Evolutionary conservation across 1,140 invertebrate species (phyloP), one percentile per base, ranked within the genome.

Genomic region (Temnothorax nylanderi): DNA sequence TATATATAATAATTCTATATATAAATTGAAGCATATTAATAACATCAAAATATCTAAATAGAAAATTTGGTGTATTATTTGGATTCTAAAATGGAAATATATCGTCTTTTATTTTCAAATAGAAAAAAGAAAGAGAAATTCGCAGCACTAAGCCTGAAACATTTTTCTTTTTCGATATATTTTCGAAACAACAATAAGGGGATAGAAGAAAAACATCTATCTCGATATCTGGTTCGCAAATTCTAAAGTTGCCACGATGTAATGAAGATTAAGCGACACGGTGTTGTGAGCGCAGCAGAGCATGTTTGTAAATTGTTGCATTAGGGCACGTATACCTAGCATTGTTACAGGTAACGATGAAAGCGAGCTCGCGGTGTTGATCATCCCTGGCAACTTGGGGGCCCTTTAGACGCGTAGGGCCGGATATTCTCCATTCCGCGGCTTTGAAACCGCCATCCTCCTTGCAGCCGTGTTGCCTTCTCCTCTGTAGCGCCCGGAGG

Each of bases 251-350:
- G 65, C 41, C 41, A 60, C 34, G 26, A 60, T 74, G 44, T 84
- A 62, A 84, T 75, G 54, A 84, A 75, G 54, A 84, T 84, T 75
- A 84, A 84, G 26, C 56, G 34, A 60, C n/a, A 49, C 37, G 51
- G 41, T 37, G 26, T n/a, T 13, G 26, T n/a, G 34, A 81, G 47
- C 21, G 16, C 37, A 69, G 4, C 77, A 67, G 21, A 37, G 77
- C 62, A 75, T 75, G 67, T 60, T 82, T 74, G 26, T 82, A 74
- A 82, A 74, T 82, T 60, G 69, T 81, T 71, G 47, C 21, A 71
- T 84, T 67, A 64, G 37, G 11, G 16, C 41, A 60, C 51, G 37
- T 26, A 26, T 37, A 72, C 37, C 7, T 60, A 75, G 67, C 18
- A 21, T 26, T 54, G 44, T 60, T 26, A 13, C 32, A 47, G 54